phyloP scores from a whole-genome alignment of 2,888 invertebrate species.

The Mesochorus sp. region DNA sequence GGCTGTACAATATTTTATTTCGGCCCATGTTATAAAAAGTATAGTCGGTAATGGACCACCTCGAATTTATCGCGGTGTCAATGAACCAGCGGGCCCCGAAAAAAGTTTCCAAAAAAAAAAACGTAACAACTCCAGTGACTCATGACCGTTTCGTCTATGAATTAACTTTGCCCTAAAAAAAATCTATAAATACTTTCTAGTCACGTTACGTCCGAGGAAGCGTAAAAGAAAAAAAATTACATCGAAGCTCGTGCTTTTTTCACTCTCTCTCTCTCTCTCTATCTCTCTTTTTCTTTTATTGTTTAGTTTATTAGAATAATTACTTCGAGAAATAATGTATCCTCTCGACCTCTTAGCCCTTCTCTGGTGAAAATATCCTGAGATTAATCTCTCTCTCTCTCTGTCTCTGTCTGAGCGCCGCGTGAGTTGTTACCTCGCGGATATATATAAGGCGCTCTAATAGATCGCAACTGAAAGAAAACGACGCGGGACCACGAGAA shows the following conservation, averaged over 20 bases:
- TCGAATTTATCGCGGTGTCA: slow-evolving; percentile 16
- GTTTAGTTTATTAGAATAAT: slow-evolving; percentile 44
- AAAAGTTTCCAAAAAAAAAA: slow-evolving; percentile 16
- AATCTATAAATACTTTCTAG: slow-evolving; percentile 15
- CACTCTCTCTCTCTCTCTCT: not conserved
- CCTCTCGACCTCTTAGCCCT: slow-evolving; percentile 32
- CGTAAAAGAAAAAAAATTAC: not conserved
- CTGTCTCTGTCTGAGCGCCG: too few relatives aligned
- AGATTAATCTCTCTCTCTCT: slow-evolving; percentile 51
- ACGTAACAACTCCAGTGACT: not conserved
- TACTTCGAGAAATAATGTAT: slow-evolving; percentile 43
- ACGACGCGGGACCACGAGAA: slow-evolving; percentile 37
- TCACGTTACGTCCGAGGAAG: not conserved
- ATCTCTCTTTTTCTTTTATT: not conserved
- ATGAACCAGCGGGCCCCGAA: not conserved
- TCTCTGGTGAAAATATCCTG: slow-evolving; percentile 19
- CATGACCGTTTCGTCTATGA: not conserved
- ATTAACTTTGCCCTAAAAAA: not conserved
- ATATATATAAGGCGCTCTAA: slow-evolving; percentile 52
- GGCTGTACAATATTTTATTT: too few relatives aligned
- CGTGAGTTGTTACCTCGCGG: slow-evolving; percentile 51
- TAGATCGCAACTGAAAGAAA: slow-evolving; percentile 57
- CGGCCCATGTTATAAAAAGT: not conserved
- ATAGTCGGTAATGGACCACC: slow-evolving; percentile 16
- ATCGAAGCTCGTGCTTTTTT: not conserved